These are phyloP conservation scores for Phasianus colchicus DNA, from an alignment of 2,113 vertebrate species.

Conservation along the genomic window DNA sequence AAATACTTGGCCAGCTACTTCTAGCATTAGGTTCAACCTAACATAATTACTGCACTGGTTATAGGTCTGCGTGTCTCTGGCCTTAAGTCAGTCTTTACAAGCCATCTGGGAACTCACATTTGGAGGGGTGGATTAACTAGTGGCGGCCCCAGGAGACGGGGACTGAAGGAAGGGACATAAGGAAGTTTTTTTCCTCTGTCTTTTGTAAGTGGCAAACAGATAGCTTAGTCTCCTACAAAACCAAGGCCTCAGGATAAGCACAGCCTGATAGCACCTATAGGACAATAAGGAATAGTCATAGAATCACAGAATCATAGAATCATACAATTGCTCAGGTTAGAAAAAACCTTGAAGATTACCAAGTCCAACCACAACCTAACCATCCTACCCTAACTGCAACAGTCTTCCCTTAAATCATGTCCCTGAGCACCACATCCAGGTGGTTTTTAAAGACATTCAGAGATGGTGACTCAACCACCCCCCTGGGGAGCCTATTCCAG, in stretches of 20 bases:
- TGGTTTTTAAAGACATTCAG: too few species aligned
- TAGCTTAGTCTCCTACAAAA: background rate
- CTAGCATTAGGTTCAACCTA: background rate
- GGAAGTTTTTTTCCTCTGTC: fast-evolving
- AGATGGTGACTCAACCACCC: too few species aligned
- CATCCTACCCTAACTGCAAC: too few species aligned
- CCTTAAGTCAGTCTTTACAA: background rate
- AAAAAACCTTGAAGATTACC: too few species aligned
- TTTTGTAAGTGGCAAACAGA: fast-evolving
- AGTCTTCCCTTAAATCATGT: too few species aligned
- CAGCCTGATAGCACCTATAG: background rate
- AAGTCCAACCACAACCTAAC: too few species aligned
- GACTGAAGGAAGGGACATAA: background rate
- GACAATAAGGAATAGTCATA: background rate
- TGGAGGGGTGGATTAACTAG: background rate
- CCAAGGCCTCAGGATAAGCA: background rate
- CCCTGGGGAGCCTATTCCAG: too few species aligned
- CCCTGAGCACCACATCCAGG: too few species aligned
- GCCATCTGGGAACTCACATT: background rate
- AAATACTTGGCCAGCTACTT: background rate
- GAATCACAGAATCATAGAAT: too few species aligned
- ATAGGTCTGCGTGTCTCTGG: background rate
- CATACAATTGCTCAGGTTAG: too few species aligned
- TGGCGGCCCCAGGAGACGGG: background rate
- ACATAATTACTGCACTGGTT: background rate